A percentile compares a stretch with the other conserved stretches of the same genome.
Conservation (phyloP, 2,113 vertebrate genomes). For the Paramormyrops kingsleyae region DNA sequence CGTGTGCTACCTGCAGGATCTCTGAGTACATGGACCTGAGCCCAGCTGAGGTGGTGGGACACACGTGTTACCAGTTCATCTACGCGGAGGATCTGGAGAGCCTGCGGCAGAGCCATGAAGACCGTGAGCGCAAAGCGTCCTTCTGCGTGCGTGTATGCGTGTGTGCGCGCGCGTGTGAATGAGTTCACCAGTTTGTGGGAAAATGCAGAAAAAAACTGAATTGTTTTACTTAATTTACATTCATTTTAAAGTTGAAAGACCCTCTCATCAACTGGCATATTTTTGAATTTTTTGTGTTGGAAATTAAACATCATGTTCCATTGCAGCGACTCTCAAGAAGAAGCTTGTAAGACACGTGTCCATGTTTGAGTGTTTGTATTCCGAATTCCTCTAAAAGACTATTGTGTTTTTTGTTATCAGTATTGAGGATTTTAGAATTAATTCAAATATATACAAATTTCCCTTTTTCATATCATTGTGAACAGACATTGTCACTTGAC, state of each 20-base stretch:
- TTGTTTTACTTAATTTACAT: neutral
- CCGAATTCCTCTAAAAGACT: neutral
- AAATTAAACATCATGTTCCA: neutral
- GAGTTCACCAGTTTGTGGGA: too few relatives aligned
- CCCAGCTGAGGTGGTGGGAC: conserved; percentile 78
- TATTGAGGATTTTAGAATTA: neutral
- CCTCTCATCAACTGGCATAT: neutral
- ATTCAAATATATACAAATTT: neutral
- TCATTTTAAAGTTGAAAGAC: neutral
- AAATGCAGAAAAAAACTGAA: neutral
- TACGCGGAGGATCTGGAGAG: conserved; percentile 77
- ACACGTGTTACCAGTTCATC: conserved; percentile 81
- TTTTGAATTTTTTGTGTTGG: neutral
- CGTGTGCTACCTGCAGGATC: conserved; percentile 56
- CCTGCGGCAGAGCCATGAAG: conserved; percentile 77
- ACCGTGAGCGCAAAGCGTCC: conserved; percentile 61
- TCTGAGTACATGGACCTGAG: conserved; percentile 85
- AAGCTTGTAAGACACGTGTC: neutral
- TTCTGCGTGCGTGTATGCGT: neutral
- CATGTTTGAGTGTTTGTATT: neutral
- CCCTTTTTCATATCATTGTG: neutral
- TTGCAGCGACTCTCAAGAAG: neutral
- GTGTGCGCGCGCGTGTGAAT: neutral
- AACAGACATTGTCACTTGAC: neutral
- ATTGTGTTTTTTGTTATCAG: neutral